phyloP scores from a whole-genome alignment of 2,797 vertebrate genomes.

The Corythornis leucogaster region DNA sequence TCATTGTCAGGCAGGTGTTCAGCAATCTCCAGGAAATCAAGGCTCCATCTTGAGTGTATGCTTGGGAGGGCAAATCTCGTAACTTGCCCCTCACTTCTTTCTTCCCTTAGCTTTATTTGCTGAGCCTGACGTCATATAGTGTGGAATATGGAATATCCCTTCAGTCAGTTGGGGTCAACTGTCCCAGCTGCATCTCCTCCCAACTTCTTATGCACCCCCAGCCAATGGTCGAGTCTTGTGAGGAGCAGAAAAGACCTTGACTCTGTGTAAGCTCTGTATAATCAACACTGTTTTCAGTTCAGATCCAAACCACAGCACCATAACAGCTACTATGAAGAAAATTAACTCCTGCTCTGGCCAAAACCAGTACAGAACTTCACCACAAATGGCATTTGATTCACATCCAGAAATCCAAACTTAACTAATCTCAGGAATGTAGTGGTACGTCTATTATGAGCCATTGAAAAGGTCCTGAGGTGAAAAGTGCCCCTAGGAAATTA shows the following conservation, averaged over 20 bases:
- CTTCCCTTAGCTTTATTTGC: no score
- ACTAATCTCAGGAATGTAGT: neutral
- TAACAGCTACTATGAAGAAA: neutral
- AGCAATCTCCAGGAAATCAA: neutral
- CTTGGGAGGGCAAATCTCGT: no score
- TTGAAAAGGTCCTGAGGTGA: neutral
- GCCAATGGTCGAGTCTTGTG: no score
- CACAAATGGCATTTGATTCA: neutral
- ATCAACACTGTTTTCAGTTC: neutral
- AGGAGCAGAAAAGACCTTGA: no score
- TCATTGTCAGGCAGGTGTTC: fast-evolving
- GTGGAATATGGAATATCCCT: no score
- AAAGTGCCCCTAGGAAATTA: neutral
- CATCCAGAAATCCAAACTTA: neutral
- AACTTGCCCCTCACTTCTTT: no score
- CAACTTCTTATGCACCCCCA: no score
- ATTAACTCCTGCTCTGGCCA: neutral
- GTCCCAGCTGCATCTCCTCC: no score
- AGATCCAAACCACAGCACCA: neutral
- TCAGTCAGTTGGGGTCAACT: no score
- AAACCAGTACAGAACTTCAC: neutral
- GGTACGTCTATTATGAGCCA: neutral
- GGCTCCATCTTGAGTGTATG: no score
- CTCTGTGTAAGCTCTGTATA: neutral
- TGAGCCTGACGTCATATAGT: no score